Percentiles rank a stretch among this genome's conserved stretches.
Evolutionary conservation across 2,888 invertebrate genomes (phyloP).

Genomic region (Drosophila fulvimacula): DNA sequence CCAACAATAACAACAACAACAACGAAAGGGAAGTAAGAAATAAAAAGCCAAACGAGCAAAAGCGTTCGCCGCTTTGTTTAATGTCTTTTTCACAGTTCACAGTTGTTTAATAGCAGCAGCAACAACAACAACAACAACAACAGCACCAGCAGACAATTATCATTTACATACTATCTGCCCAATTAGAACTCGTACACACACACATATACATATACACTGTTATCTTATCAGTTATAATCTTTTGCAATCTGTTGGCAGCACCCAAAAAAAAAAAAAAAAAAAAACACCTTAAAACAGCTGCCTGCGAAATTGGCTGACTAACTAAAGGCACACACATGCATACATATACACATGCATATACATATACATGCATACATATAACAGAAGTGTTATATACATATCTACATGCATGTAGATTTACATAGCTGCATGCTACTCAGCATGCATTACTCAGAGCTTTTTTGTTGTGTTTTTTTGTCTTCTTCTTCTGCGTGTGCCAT

Average conservation of each 20-base stretch:
- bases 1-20: conserved; percentile 33
- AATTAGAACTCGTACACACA: conserved; percentile 19
- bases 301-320: conserved; percentile 36
- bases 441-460: conserved; percentile 55
- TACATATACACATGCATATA: background rate
- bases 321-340: conserved; percentile 4
- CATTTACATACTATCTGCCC: conserved; percentile 18
- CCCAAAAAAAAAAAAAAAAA: background rate
- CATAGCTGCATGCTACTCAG: conserved; percentile 12
- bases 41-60: conserved; percentile 48
- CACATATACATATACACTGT: conserved; percentile 22
- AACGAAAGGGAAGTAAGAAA: conserved; percentile 52
- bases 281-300: conserved; percentile 33
- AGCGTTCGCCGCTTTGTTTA: conserved; percentile 56
- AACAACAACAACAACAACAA: conserved; percentile 3
- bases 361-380: conserved; percentile 11
- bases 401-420: background rate
- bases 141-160: conserved; percentile 14
- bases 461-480: conserved; percentile 9
- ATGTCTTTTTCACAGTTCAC: conserved; percentile 43
- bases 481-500: conserved; percentile 39
- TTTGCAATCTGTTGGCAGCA: conserved; percentile 55
- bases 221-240: conserved; percentile 69
- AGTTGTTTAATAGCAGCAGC: conserved; percentile 19
- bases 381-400: conserved; percentile 6